Evolutionary conservation across 1,140 invertebrate species (phyloP).

Genomic region (Cyclargus thomasi): DNA sequence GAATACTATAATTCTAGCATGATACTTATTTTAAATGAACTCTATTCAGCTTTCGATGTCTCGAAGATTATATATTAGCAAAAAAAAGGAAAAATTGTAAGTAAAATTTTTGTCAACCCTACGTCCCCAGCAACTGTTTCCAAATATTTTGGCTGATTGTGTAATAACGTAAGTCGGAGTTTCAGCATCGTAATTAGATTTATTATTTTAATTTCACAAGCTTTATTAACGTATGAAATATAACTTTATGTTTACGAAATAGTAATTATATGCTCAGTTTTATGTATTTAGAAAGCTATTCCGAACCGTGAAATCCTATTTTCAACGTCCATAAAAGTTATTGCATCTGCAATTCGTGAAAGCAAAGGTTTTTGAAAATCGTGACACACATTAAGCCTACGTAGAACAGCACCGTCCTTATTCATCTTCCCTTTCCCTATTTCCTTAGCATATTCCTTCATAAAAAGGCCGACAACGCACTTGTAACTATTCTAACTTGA

Average conservation of each 20-base stretch:
- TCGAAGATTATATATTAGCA: too few species aligned
- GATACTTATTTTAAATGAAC: too few species aligned
- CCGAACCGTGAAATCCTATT: background rate
- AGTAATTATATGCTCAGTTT: background rate
- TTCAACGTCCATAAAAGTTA: background rate
- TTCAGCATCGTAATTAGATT: conserved; percentile 10
- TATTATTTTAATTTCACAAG: conserved; percentile 11
- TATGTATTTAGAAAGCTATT: background rate
- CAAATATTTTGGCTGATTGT: conserved; percentile 6
- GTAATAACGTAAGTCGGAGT: background rate
- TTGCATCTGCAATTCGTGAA: background rate
- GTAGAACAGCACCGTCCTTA: too few species aligned
- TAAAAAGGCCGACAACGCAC: too few species aligned
- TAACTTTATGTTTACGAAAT: background rate
- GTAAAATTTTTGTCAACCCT: background rate
- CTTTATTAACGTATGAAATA: background rate
- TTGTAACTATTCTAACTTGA: too few species aligned
- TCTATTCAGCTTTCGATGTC: too few species aligned
- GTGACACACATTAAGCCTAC: too few species aligned
- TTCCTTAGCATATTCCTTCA: too few species aligned
- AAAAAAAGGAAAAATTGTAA: too few species aligned
- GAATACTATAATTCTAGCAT: too few species aligned
- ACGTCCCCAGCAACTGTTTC: background rate
- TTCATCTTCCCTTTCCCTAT: too few species aligned
- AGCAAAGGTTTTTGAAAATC: background rate